phyloP scores from a whole-genome alignment of 1,140 invertebrate species.

The Atopsyche davidsoni region DNA sequence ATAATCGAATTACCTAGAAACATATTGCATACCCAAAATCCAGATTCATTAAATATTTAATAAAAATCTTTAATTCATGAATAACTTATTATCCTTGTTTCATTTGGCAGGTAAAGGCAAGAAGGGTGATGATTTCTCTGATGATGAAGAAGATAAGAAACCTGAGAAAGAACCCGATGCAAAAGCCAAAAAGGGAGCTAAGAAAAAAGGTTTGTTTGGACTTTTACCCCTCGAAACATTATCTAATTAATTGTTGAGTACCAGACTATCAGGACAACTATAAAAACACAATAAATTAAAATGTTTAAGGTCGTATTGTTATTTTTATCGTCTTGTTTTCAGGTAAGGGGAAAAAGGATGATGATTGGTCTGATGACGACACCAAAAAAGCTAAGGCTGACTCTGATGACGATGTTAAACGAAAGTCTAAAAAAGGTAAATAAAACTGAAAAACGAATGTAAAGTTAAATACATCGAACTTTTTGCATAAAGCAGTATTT shows the following conservation, averaged over 20 bases:
- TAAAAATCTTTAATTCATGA: too few relatives aligned
- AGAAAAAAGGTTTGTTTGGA: conserved; percentile 29
- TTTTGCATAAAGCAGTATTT: not conserved
- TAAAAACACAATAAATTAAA: not conserved
- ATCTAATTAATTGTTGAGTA: not conserved
- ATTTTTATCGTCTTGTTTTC: conserved; percentile 11
- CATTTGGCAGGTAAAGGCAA: conserved; percentile 43
- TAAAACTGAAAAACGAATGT: conserved; percentile 18
- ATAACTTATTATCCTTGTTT: too few relatives aligned
- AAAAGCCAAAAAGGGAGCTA: conserved; percentile 35
- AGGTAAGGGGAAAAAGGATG: conserved; percentile 48
- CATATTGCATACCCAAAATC: too few relatives aligned
- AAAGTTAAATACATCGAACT: too few relatives aligned
- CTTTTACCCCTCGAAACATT: not conserved
- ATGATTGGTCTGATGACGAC: conserved; percentile 48
- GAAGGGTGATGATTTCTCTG: conserved; percentile 49
- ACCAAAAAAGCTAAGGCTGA: conserved; percentile 40
- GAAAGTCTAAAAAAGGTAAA: conserved; percentile 30
- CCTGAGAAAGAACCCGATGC: conserved; percentile 27
- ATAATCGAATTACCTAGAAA: too few relatives aligned
- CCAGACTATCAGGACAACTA: not conserved
- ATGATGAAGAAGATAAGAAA: conserved; percentile 36
- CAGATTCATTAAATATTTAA: too few relatives aligned
- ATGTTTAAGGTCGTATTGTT: not conserved
- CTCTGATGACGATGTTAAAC: conserved; percentile 14